Evolutionary conservation across 1,140 invertebrate species (phyloP).

Genomic region (Cyclina sinensis): DNA sequence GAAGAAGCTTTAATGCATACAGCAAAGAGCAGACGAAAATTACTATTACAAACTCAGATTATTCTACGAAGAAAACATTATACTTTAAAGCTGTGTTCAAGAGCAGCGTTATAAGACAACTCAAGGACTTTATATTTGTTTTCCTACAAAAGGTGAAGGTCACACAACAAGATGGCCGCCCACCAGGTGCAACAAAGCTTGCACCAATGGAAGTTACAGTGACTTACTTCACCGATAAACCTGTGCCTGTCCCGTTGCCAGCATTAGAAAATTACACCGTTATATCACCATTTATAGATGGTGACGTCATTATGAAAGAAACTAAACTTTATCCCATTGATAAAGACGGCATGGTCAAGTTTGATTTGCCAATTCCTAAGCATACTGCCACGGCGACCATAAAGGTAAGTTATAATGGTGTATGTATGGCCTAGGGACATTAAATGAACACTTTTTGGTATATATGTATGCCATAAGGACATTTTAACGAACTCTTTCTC

Average conservation of each 20-base stretch:
- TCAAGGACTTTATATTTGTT: no score
- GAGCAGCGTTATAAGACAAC: no score
- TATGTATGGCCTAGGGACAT: no score
- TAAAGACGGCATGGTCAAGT: conserved; percentile 16
- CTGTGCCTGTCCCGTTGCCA: background rate
- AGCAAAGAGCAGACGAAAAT: no score
- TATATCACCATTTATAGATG: conserved; percentile 42
- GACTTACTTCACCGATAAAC: conserved; percentile 50
- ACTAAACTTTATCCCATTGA: background rate
- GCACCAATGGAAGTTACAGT: conserved; percentile 4
- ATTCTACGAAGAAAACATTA: no score
- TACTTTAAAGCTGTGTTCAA: no score
- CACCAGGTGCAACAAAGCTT: conserved; percentile 16
- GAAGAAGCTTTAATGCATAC: no score
- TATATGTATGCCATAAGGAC: no score
- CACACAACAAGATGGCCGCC: conserved; percentile 48
- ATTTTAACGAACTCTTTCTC: no score
- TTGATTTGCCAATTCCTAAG: conserved; percentile 9
- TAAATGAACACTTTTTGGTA: no score
- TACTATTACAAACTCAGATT: no score
- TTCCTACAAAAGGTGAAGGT: conserved; percentile 44
- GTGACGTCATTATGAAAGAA: background rate
- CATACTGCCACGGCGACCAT: conserved; percentile 34
- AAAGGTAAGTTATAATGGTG: no score
- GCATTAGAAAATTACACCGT: background rate